Conservation (phyloP, 2,888 invertebrate species). For the Chromoteleia sp. region DNA sequence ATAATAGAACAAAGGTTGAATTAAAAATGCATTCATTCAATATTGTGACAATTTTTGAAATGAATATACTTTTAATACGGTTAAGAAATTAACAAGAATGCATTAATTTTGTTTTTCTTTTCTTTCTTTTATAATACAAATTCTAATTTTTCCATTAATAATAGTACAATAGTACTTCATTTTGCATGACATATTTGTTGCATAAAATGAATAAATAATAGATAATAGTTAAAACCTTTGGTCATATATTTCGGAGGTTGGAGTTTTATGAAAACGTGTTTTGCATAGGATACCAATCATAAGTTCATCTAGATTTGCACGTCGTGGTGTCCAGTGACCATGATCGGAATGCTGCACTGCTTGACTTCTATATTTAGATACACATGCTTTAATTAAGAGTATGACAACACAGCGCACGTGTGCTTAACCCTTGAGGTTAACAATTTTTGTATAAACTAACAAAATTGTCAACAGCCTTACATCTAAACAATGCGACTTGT, state of each 20-base stretch:
- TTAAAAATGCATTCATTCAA: no score
- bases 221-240: no score
- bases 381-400: slow-evolving; percentile 65
- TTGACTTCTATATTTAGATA: slow-evolving; percentile 68
- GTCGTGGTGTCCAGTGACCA: slow-evolving; percentile 38
- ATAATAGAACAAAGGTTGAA: background rate
- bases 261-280: slow-evolving; percentile 6
- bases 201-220: no score
- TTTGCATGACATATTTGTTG: no score
- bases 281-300: slow-evolving; percentile 31
- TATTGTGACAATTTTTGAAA: no score
- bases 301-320: slow-evolving; percentile 41
- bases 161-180: no score
- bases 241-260: background rate
- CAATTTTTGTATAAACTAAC: background rate
- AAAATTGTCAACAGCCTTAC: background rate
- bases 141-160: no score
- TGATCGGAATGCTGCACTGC: slow-evolving; percentile 63
- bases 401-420: slow-evolving; percentile 15
- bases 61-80: no score
- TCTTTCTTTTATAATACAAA: no score
- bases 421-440: slow-evolving; percentile 25
- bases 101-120: no score
- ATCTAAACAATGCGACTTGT: background rate
- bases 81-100: background rate